Conservation (phyloP, 2,888 invertebrate species). For the Calameuta filiformis region DNA sequence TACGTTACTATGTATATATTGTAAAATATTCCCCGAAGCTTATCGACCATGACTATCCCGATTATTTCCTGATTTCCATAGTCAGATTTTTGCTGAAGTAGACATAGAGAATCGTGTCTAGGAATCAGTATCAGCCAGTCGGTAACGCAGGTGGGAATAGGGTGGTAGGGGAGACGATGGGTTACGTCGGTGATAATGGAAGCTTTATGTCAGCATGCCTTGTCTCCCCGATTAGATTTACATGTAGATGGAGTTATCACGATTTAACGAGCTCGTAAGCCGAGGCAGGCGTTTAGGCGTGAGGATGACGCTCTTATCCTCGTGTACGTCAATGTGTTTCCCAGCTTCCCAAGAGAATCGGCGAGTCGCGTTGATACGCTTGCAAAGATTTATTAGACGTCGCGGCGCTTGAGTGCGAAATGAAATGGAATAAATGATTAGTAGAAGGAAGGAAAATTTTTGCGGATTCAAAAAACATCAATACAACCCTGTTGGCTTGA, state of each 20-base stretch:
- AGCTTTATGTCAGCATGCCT: slow-evolving; percentile 40
- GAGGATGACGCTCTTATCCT: background rate
- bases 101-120: background rate
- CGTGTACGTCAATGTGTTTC: slow-evolving; percentile 1
- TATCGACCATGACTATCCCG: background rate
- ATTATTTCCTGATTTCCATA: background rate
- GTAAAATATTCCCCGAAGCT: background rate
- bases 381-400: background rate
- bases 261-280: slow-evolving; percentile 51
- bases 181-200: background rate
- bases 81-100: background rate
- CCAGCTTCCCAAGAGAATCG: background rate
- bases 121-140: background rate
- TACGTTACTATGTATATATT: too few species aligned
- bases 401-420: background rate
- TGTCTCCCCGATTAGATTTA: slow-evolving; percentile 56
- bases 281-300: background rate
- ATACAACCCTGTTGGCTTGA: background rate
- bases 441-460: background rate
- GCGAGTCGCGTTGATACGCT: background rate
- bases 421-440: background rate
- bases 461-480: background rate
- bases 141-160: background rate
- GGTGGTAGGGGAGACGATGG: background rate
- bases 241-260: slow-evolving; percentile 59